Conservation (phyloP, 2,888 invertebrate genomes). For the Priocnemis perturbator region DNA sequence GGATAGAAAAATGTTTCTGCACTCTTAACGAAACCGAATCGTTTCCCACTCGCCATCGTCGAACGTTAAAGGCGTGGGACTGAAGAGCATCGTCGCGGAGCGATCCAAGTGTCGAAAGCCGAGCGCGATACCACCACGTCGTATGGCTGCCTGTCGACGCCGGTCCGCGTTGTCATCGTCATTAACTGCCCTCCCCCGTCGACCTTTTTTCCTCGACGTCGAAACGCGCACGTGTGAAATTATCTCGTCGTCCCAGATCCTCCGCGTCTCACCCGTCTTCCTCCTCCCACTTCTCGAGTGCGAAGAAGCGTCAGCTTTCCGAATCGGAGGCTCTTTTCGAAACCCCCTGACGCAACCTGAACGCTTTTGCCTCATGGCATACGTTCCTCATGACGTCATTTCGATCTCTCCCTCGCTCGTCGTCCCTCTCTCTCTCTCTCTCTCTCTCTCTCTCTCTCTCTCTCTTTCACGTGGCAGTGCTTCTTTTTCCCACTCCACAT, state of each 20-base stretch:
- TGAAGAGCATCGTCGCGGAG: constrained; percentile 1
- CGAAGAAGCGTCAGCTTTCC: constrained; percentile 46
- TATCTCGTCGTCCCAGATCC: constrained; percentile 66
- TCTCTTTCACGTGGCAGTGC: neutral
- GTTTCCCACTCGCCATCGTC: constrained; percentile 9
- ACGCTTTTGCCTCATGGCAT: constrained; percentile 51
- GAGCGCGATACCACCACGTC: neutral
- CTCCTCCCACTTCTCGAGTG: constrained; percentile 30
- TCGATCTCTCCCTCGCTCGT: constrained; percentile 26
- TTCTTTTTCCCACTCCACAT: neutral
- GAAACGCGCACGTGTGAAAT: constrained; percentile 69
- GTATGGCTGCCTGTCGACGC: constrained; percentile 2
- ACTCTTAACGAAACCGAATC: constrained; percentile 17
- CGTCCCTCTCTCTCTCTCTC: neutral
- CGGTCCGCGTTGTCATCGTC: constrained; percentile 13
- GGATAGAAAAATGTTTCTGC: neutral
- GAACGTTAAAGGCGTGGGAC: neutral
- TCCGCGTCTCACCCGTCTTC: constrained; percentile 55
- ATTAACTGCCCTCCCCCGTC: constrained; percentile 14
- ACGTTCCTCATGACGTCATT: constrained; percentile 62
- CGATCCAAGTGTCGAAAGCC: neutral
- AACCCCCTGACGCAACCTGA: constrained; percentile 63
- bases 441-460: constrained; percentile 21
- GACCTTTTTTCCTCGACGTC: constrained; percentile 49
- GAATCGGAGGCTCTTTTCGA: constrained; percentile 52